Conservation (phyloP, 2,113 vertebrate genomes). For the Pitta sordida region DNA sequence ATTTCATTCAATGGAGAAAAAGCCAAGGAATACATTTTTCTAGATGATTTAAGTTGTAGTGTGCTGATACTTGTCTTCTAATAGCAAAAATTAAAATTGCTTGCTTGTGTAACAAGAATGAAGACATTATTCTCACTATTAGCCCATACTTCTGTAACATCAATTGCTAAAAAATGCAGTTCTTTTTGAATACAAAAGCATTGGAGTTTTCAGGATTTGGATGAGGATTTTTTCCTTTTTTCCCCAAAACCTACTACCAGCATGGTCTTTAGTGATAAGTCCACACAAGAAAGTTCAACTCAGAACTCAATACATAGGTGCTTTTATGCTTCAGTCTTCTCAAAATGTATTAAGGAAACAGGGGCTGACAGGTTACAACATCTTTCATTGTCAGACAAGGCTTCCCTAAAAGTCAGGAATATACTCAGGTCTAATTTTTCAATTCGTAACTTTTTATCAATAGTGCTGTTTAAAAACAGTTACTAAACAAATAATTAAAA, state of each 20-base stretch:
- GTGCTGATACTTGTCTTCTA: constrained; percentile 51
- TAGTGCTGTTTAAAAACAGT: background rate
- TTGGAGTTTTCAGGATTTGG: background rate
- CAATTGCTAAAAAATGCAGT: background rate
- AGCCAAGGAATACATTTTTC: constrained; percentile 57
- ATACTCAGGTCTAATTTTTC: background rate
- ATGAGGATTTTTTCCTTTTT: fast-evolving
- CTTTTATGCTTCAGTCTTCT: background rate
- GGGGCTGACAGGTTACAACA: background rate
- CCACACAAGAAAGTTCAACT: background rate
- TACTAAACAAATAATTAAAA: background rate
- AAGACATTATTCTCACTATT: background rate
- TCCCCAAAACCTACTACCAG: background rate
- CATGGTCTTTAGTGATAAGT: background rate
- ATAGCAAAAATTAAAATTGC: constrained; percentile 52
- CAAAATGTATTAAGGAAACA: background rate
- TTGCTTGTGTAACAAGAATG: constrained; percentile 12
- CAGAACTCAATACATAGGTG: fast-evolving
- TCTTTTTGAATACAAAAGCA: background rate
- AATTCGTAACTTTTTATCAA: background rate
- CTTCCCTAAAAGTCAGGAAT: background rate
- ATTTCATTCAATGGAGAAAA: constrained; percentile 31
- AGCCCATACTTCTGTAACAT: background rate
- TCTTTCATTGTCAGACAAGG: background rate
- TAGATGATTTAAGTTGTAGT: constrained; percentile 48